Conservation (phyloP, 2,113 vertebrate genomes). For the Martes martes region DNA sequence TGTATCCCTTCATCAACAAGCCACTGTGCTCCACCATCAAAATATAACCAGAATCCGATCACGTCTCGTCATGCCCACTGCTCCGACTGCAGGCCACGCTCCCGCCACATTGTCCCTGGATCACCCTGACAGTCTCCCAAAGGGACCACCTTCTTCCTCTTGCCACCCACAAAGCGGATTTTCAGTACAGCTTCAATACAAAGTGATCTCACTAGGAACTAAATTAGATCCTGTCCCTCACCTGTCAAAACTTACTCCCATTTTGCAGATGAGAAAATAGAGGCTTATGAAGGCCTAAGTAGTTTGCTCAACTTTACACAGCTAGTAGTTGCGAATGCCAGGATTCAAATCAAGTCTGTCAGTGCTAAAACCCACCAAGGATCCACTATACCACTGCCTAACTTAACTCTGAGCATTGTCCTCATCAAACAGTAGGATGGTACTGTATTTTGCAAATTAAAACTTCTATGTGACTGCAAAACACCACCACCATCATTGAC, state of each 20-base stretch:
- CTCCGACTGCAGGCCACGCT: too few relatives aligned
- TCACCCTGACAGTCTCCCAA: neutral
- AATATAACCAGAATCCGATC: neutral
- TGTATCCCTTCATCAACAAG: neutral
- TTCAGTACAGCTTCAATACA: neutral
- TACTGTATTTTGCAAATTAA: neutral
- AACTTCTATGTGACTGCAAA: neutral
- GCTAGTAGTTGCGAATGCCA: neutral
- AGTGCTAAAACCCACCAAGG: neutral
- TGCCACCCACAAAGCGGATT: neutral
- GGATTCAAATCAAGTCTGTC: neutral
- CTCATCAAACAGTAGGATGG: neutral
- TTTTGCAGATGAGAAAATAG: neutral
- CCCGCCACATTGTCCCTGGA: neutral
- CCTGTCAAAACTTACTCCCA: neutral
- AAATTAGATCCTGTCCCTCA: neutral
- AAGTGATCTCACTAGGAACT: neutral
- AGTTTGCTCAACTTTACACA: neutral
- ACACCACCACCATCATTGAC: too few relatives aligned
- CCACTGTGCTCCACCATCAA: neutral
- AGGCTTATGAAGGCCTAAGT: neutral
- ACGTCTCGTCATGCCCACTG: neutral
- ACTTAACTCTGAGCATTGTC: neutral
- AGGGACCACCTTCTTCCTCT: neutral
- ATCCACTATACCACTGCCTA: neutral